These are phyloP conservation scores for Phalera bucephala DNA, from an alignment of 2,888 invertebrate species.

Conservation along the genomic window DNA sequence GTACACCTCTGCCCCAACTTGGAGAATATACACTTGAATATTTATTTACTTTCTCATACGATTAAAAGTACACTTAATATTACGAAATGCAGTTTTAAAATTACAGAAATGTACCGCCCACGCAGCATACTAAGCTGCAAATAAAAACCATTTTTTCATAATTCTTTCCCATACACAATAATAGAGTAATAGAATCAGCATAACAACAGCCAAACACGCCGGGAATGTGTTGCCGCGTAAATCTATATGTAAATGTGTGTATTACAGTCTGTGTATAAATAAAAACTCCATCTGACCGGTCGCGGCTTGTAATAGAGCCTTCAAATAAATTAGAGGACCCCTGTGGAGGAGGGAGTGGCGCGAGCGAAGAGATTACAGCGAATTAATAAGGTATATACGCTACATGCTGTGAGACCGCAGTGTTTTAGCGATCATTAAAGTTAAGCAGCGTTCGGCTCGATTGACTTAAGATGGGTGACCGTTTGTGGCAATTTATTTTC, in stretches of 20 bases:
- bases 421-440: too few relatives aligned
- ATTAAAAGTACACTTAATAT: too few relatives aligned
- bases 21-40: too few relatives aligned
- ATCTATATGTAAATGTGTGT: constrained; percentile 44
- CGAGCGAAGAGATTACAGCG: constrained; percentile 22
- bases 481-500: too few relatives aligned
- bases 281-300: constrained; percentile 41
- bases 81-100: too few relatives aligned
- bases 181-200: constrained; percentile 27
- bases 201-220: constrained; percentile 24
- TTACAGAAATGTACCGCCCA: too few relatives aligned
- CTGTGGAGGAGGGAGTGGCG: constrained; percentile 40
- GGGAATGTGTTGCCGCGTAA: constrained; percentile 19
- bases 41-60: too few relatives aligned
- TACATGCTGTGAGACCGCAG: not conserved
- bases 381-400: too few relatives aligned
- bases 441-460: too few relatives aligned
- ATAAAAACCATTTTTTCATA: too few relatives aligned
- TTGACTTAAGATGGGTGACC: too few relatives aligned
- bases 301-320: constrained; percentile 55
- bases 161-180: not conserved
- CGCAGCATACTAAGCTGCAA: not conserved
- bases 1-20: too few relatives aligned
- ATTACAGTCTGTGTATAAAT: constrained; percentile 44
- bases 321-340: constrained; percentile 67